Evolutionary conservation across 2,888 invertebrate genomes (phyloP).

Genomic region (Aromia moschata): DNA sequence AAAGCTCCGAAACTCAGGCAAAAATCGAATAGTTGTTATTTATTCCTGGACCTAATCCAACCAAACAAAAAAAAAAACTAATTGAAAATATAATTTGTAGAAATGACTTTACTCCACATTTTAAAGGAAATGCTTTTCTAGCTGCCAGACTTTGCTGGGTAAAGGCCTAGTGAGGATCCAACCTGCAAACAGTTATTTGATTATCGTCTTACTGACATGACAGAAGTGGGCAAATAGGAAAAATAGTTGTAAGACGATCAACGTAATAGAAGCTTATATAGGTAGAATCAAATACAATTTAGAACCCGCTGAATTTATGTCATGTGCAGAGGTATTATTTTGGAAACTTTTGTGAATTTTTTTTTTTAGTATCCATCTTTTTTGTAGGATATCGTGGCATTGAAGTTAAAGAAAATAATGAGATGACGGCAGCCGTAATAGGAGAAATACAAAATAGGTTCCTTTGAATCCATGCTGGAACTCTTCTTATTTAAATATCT

Average conservation of each 20-base stretch:
- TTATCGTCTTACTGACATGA: constrained; percentile 53
- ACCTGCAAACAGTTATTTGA: constrained; percentile 51
- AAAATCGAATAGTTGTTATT: too few species aligned
- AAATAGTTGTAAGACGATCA: constrained; percentile 54
- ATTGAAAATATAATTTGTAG: too few species aligned
- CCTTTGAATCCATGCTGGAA: constrained; percentile 53
- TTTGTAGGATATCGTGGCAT: constrained; percentile 43
- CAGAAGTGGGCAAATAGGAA: constrained; percentile 59
- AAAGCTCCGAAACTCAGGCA: too few species aligned
- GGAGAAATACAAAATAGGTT: constrained; percentile 52
- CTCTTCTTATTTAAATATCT: not conserved
- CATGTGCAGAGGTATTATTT: constrained; percentile 36
- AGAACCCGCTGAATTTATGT: constrained; percentile 41
- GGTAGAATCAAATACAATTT: constrained; percentile 54
- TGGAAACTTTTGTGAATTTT: constrained; percentile 10
- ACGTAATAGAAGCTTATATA: constrained; percentile 56
- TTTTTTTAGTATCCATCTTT: constrained; percentile 14
- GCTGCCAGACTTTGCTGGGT: constrained; percentile 58
- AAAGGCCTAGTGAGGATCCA: constrained; percentile 56
- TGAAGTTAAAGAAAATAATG: constrained; percentile 39
- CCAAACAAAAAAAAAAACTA: too few species aligned
- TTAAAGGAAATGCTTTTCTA: too few species aligned
- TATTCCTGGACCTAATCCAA: too few species aligned
- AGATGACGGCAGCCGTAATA: constrained; percentile 45
- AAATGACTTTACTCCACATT: too few species aligned